A percentile compares a stretch with the other conserved stretches of the same genome.
phyloP scores from a whole-genome alignment of 1,140 invertebrate genomes.

The Olivierus martensii region DNA sequence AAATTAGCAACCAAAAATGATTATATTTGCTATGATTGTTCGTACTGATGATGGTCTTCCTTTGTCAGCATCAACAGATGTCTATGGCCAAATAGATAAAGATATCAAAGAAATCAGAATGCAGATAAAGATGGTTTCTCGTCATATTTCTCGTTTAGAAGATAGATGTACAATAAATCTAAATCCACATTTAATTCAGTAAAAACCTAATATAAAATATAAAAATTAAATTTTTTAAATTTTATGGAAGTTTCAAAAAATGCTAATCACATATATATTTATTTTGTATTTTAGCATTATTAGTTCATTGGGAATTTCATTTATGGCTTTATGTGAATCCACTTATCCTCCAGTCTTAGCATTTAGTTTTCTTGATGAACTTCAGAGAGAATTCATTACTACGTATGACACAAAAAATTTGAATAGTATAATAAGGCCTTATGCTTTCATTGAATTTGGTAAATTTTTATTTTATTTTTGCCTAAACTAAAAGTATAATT shows the following conservation, averaged over 20 bases:
- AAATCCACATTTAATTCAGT: constrained; percentile 25
- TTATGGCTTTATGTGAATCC: constrained; percentile 30
- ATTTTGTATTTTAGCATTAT: constrained; percentile 29
- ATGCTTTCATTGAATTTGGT: constrained; percentile 36
- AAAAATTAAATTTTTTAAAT: background rate
- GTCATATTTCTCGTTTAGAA: constrained; percentile 24
- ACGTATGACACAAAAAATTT: constrained; percentile 28
- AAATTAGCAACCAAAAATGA: constrained; percentile 19
- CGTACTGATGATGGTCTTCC: constrained; percentile 29
- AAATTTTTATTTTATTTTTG: constrained; percentile 20
- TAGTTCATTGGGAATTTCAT: constrained; percentile 27
- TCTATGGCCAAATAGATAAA: constrained; percentile 24
- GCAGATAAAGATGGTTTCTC: constrained; percentile 30
- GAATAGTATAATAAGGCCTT: constrained; percentile 28
- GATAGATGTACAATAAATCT: constrained; percentile 26
- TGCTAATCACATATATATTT: too few species aligned
- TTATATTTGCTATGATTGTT: constrained; percentile 28
- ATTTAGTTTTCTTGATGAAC: constrained; percentile 35
- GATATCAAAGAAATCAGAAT: constrained; percentile 27
- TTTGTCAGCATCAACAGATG: constrained; percentile 30
- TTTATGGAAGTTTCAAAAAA: too few species aligned
- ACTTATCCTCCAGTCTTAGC: constrained; percentile 31
- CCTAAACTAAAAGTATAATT: too few species aligned
- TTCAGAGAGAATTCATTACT: constrained; percentile 32
- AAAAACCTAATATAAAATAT: constrained; percentile 14